These are phyloP conservation scores for Thera britannica DNA, from an alignment of 2,888 invertebrate genomes.

Conservation along the genomic window DNA sequence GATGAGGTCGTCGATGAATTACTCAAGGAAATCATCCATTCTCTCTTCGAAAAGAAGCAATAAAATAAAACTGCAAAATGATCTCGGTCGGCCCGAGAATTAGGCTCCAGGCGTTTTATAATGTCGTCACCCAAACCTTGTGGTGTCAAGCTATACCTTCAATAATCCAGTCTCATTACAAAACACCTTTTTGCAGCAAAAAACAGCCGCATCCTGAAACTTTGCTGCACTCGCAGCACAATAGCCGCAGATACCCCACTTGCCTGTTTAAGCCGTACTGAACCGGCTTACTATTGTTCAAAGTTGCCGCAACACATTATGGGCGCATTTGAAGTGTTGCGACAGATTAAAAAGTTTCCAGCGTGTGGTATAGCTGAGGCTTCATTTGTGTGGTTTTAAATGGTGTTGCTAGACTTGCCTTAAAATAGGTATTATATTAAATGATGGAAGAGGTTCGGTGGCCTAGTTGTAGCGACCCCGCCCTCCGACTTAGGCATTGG, in stretches of 20 bases:
- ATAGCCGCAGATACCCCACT: slow-evolving; percentile 65
- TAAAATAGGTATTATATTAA: too few relatives aligned
- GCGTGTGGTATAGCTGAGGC: slow-evolving; percentile 47
- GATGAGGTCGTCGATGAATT: too few relatives aligned
- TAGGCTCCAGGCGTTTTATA: neutral
- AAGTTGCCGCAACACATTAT: slow-evolving; percentile 60
- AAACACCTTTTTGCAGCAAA: slow-evolving; percentile 33
- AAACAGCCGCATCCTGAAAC: slow-evolving; percentile 39
- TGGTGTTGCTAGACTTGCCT: slow-evolving; percentile 2
- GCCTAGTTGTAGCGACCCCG: too few relatives aligned
- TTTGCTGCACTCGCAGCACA: slow-evolving; percentile 37
- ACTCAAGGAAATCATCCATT: too few relatives aligned
- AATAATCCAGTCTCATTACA: slow-evolving; percentile 26
- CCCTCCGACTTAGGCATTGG: too few relatives aligned
- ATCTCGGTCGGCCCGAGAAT: too few relatives aligned
- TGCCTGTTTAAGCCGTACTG: slow-evolving; percentile 59
- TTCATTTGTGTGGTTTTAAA: slow-evolving; percentile 35
- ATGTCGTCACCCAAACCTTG: neutral
- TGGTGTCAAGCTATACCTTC: neutral
- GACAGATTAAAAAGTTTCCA: slow-evolving; percentile 64
- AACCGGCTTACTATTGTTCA: slow-evolving; percentile 63
- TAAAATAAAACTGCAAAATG: too few relatives aligned
- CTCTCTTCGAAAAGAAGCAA: too few relatives aligned
- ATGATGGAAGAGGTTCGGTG: too few relatives aligned
- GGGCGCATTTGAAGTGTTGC: slow-evolving; percentile 62